Percentiles rank a stretch among this genome's conserved stretches.
These are phyloP conservation scores for Tupaia chinensis DNA, from an alignment of 2,113 vertebrate genomes.

Conservation along the genomic window DNA sequence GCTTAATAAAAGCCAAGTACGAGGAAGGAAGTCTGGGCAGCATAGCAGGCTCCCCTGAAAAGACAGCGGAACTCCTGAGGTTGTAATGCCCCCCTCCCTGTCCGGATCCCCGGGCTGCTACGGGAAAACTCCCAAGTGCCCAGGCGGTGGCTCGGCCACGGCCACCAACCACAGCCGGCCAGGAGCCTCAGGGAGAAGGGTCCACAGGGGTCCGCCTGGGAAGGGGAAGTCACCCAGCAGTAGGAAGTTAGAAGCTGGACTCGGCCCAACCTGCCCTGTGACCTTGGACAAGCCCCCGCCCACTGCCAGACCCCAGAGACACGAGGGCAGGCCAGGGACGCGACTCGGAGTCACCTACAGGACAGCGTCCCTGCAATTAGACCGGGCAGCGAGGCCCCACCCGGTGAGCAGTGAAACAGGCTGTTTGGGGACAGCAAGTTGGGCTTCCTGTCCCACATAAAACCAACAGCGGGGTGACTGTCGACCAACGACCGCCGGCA, in stretches of 20 bases:
- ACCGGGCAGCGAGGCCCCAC: not conserved
- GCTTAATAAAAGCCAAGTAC: not conserved
- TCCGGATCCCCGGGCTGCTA: not conserved
- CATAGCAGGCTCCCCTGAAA: not conserved
- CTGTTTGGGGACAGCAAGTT: rapidly evolving
- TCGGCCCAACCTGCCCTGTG: not conserved
- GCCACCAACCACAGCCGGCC: not conserved
- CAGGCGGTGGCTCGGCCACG: rapidly evolving
- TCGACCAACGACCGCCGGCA: not conserved
- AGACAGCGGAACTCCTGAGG: not conserved
- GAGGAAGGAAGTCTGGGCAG: not conserved
- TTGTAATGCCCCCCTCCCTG: rapidly evolving
- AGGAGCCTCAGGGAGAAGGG: rapidly evolving
- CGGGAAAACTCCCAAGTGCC: not conserved
- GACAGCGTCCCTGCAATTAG: slow-evolving; percentile 3
- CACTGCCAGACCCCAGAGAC: not conserved
- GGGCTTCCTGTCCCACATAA: not conserved
- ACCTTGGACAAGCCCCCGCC: not conserved
- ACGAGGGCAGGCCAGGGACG: not conserved
- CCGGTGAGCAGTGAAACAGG: not conserved
- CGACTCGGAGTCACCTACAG: not conserved
- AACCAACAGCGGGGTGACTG: not conserved
- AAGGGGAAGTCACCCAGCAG: not conserved
- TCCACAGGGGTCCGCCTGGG: not conserved
- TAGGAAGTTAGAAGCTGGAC: not conserved